Evolutionary conservation across 2,797 vertebrate species (phyloP).

Genomic region (Spinus olivaceus): DNA sequence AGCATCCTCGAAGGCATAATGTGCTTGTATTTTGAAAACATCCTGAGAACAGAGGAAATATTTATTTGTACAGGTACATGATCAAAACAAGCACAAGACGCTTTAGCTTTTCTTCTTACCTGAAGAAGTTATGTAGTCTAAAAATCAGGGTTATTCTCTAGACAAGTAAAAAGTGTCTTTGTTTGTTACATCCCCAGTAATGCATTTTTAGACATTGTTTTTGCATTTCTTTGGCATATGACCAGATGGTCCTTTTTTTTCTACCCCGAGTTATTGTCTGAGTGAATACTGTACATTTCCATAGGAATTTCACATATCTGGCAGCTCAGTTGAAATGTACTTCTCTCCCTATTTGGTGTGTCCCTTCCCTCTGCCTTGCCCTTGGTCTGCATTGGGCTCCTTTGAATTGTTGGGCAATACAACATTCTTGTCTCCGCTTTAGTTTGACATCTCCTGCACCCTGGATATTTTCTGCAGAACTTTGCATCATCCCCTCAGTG

Average conservation of each 20-base stretch:
- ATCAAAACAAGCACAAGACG: neutral
- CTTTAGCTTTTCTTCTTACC: neutral
- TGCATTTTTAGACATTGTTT: neutral
- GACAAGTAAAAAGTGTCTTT: neutral
- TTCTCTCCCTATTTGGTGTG: neutral
- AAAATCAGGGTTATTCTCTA: neutral
- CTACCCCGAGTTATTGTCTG: neutral
- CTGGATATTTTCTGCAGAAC: neutral
- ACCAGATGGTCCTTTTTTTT: neutral
- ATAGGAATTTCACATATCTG: neutral
- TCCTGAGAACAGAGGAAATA: neutral
- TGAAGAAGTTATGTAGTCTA: neutral
- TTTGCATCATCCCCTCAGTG: neutral
- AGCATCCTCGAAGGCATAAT: neutral
- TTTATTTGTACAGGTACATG: neutral
- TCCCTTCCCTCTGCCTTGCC: neutral
- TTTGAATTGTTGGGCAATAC: neutral
- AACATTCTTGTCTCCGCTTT: neutral
- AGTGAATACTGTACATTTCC: neutral
- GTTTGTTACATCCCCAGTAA: neutral
- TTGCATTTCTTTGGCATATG: neutral
- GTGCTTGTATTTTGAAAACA: neutral
- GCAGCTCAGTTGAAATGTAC: neutral
- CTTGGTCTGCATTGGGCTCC: fast-evolving
- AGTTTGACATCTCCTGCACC: neutral